Percentiles rank a stretch among this genome's conserved stretches.
Evolutionary conservation across 2,888 invertebrate species (phyloP).

Genomic region (Cerastis rubricosa): DNA sequence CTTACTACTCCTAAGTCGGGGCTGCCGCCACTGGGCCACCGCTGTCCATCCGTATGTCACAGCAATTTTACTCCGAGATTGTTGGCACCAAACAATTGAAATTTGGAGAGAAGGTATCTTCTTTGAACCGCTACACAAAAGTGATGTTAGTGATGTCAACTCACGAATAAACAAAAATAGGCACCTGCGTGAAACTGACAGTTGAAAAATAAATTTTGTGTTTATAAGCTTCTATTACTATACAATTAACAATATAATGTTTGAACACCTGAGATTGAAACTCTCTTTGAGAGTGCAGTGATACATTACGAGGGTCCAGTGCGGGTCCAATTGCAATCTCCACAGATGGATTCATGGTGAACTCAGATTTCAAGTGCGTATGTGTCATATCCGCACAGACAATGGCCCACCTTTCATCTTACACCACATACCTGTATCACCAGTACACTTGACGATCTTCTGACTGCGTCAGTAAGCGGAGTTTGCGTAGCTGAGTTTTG

Average conservation of each 20-base stretch:
- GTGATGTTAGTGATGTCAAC: too few species aligned
- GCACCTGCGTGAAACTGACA: too few species aligned
- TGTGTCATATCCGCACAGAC: neutral
- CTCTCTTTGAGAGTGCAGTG: neutral
- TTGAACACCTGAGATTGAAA: neutral
- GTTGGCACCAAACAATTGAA: too few species aligned
- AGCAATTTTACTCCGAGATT: too few species aligned
- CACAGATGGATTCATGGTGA: neutral
- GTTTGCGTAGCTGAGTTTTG: neutral
- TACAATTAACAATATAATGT: neutral
- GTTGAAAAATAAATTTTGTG: too few species aligned
- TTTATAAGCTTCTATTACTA: too few species aligned
- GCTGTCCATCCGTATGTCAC: too few species aligned
- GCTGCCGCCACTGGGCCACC: too few species aligned
- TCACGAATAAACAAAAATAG: too few species aligned
- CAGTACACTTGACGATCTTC: neutral
- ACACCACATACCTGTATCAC: neutral
- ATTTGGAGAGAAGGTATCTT: too few species aligned
- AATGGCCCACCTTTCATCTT: neutral
- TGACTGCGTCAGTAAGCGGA: neutral
- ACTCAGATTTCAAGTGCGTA: neutral
- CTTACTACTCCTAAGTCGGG: too few species aligned
- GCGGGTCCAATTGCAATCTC: neutral
- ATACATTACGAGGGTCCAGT: neutral
- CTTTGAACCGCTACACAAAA: too few species aligned